A percentile compares a stretch with the other conserved stretches of the same genome.
Evolutionary conservation across 1,140 invertebrate species (phyloP).

Genomic region (Diprion similis): DNA sequence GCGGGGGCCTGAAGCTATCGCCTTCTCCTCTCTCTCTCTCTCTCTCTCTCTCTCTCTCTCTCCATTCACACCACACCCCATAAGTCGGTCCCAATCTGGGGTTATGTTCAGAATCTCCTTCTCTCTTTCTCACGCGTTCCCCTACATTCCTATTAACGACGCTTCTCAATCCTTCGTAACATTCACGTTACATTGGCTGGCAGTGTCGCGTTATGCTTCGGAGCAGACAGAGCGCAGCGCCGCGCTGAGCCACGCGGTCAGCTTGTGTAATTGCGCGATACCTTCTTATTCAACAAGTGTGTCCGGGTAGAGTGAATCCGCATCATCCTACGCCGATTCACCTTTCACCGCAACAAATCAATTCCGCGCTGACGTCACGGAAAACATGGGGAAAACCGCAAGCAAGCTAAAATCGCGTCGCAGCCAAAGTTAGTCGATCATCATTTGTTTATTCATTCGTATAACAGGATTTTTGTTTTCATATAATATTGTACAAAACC

Average conservation of each 20-base stretch:
- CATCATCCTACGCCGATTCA: too few species aligned
- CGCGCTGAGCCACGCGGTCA: neutral
- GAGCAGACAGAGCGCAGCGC: neutral
- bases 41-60: neutral
- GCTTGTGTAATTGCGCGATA: too few species aligned
- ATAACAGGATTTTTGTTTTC: neutral
- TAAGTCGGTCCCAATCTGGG: neutral
- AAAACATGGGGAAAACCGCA: constrained; percentile 52
- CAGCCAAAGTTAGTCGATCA: constrained; percentile 52
- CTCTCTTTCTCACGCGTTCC: constrained; percentile 9
- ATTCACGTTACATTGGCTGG: neutral
- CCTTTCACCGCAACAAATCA: neutral
- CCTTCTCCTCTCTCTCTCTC: neutral
- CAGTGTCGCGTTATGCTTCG: constrained; percentile 1
- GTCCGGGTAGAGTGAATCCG: neutral
- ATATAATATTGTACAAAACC: too few species aligned
- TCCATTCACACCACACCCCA: neutral
- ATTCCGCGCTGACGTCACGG: too few species aligned
- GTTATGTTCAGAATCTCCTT: neutral
- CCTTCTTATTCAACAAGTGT: neutral
- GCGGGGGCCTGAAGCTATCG: neutral
- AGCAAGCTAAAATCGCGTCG: constrained; percentile 52
- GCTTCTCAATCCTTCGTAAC: neutral
- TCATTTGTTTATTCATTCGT: neutral
- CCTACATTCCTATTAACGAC: neutral